Conservation (phyloP, 2,797 vertebrate genomes). For the Girardinus metallicus region DNA sequence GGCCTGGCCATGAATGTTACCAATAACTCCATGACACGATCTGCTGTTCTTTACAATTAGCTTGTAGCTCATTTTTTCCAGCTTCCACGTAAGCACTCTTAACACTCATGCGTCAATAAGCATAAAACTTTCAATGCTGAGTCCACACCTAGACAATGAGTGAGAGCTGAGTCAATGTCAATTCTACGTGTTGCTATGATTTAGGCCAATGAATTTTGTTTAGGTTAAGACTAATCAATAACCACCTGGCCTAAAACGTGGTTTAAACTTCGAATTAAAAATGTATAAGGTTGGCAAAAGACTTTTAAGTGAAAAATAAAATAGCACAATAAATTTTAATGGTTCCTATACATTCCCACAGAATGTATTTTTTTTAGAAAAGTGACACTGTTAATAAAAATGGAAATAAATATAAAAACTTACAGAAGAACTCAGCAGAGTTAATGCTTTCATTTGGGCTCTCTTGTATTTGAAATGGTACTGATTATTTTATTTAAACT, state of each 20-base stretch:
- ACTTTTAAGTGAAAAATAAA: background rate
- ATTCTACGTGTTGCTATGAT: background rate
- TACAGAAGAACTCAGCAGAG: background rate
- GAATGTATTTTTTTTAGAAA: background rate
- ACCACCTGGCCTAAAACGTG: background rate
- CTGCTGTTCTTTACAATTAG: background rate
- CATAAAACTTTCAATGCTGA: background rate
- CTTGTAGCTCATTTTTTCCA: background rate
- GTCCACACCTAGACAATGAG: background rate
- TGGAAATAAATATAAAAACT: background rate
- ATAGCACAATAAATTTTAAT: background rate
- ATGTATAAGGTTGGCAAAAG: background rate
- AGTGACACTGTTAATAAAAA: background rate
- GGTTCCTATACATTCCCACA: background rate
- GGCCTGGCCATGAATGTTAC: background rate
- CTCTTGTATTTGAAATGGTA: background rate
- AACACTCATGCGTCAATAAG: background rate
- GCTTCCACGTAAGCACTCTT: background rate
- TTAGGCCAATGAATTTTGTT: background rate
- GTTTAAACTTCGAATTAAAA: background rate
- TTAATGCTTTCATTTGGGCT: background rate
- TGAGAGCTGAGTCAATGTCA: background rate
- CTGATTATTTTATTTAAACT: background rate
- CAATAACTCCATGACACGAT: background rate
- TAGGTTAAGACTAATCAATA: background rate